Conservation (phyloP, 2,797 vertebrate species). For the Ceryle rudis region DNA sequence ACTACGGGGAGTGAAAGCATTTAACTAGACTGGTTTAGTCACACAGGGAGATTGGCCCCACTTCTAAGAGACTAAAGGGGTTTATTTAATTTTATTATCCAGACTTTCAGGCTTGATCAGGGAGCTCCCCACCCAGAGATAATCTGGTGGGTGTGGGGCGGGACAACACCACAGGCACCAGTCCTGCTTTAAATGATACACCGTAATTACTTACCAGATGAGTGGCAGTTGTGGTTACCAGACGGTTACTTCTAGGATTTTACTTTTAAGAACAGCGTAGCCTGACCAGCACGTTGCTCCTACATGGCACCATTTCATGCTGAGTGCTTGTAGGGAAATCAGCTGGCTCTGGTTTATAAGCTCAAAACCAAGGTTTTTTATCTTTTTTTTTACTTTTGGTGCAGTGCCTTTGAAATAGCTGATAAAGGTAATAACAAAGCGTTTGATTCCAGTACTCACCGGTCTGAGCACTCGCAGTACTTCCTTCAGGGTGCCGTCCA, state of each 20-base stretch:
- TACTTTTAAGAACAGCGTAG: neutral
- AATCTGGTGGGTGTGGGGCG: neutral
- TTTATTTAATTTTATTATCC: neutral
- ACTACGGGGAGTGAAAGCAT: neutral
- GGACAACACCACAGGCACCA: neutral
- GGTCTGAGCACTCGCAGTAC: slow-evolving; percentile 80
- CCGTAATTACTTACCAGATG: fast-evolving
- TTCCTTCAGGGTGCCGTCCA: slow-evolving; percentile 79
- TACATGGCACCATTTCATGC: neutral
- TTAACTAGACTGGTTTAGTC: neutral
- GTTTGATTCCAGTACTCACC: slow-evolving; percentile 72
- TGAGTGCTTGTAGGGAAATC: neutral
- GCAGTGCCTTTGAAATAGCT: fast-evolving
- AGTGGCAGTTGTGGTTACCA: neutral
- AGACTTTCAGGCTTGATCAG: neutral
- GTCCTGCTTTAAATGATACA: neutral
- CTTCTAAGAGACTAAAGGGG: neutral
- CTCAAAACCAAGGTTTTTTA: neutral
- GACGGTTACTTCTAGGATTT: neutral
- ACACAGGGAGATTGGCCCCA: neutral
- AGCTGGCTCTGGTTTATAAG: neutral
- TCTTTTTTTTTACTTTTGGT: fast-evolving
- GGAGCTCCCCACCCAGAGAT: neutral
- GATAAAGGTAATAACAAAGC: fast-evolving
- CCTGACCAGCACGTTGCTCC: neutral